phyloP scores from a whole-genome alignment of 2,888 invertebrate species.

The Diaperis boleti region DNA sequence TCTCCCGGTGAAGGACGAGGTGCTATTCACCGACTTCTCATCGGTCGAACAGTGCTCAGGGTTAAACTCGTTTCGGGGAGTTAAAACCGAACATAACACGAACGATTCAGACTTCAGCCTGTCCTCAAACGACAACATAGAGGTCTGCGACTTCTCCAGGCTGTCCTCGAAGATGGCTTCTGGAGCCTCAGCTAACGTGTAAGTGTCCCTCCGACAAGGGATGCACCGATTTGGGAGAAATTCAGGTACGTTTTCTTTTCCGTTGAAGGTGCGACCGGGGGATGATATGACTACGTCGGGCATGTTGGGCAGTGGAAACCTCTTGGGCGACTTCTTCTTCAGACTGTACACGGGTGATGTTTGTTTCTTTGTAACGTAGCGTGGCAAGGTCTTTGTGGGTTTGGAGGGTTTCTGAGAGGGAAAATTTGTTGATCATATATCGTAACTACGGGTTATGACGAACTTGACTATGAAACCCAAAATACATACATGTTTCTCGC shows the following conservation, averaged over 20 bases:
- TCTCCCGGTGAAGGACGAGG: neutral
- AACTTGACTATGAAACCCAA: too few relatives aligned
- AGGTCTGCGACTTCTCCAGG: constrained; percentile 42
- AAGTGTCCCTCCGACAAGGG: constrained; percentile 40
- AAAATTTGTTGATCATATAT: too few relatives aligned
- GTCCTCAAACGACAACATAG: constrained; percentile 33
- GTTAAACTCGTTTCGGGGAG: constrained; percentile 40
- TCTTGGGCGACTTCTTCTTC: constrained; percentile 4
- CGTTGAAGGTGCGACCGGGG: neutral
- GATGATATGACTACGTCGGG: constrained; percentile 8
- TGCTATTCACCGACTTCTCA: constrained; percentile 38
- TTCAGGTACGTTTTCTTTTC: constrained; percentile 18
- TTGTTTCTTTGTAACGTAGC: constrained; percentile 5
- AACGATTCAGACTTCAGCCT: constrained; percentile 46
- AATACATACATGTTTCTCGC: too few relatives aligned
- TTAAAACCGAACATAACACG: constrained; percentile 43
- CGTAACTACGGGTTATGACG: too few relatives aligned
- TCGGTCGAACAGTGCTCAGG: constrained; percentile 47
- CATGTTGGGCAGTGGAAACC: constrained; percentile 28
- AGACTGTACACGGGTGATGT: constrained; percentile 2
- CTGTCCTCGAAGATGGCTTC: constrained; percentile 48
- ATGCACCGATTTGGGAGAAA: neutral
- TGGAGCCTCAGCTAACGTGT: constrained; percentile 11
- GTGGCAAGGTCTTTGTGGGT: constrained; percentile 8
- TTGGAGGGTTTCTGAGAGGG: too few relatives aligned